A percentile compares a stretch with the other conserved stretches of the same genome.
phyloP scores from a whole-genome alignment of 2,888 invertebrate genomes.

The Chamaedrilus cognettii region DNA sequence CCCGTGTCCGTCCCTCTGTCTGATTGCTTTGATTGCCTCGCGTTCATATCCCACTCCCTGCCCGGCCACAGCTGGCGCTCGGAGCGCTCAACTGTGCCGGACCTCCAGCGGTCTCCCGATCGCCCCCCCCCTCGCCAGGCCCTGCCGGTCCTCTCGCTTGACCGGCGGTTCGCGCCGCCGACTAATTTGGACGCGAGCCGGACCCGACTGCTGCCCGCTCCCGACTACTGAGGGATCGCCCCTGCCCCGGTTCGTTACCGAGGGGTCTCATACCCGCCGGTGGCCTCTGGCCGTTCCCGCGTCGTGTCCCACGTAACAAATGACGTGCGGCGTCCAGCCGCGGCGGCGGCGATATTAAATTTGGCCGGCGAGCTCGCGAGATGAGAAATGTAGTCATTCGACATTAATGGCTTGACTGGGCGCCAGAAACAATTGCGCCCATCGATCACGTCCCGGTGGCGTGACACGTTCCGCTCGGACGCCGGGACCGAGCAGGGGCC shows the following conservation, averaged over 20 bases:
- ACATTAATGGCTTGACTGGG: constrained; percentile 20
- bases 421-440: constrained; percentile 18
- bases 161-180: constrained; percentile 1
- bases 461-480: neutral
- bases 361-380: constrained; percentile 18
- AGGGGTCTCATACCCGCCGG: neutral
- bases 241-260: neutral
- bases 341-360: constrained; percentile 18
- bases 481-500: neutral
- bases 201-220: neutral
- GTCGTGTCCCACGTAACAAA: constrained; percentile 3
- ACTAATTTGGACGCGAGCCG: constrained; percentile 1
- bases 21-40: neutral
- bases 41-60: neutral
- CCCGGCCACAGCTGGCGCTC: neutral
- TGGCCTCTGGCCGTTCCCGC: neutral
- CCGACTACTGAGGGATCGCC: neutral
- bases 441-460: constrained; percentile 10
- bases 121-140: neutral
- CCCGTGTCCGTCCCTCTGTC: neutral
- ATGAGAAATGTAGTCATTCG: constrained; percentile 18
- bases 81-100: neutral
- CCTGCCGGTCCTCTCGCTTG: constrained; percentile 1
- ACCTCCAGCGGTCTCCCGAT: neutral
- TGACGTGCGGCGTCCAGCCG: constrained; percentile 13